A percentile compares a stretch with the other conserved stretches of the same genome.
Evolutionary conservation across 2,888 invertebrate genomes (phyloP).

Genomic region (Eupithecia vulgata): DNA sequence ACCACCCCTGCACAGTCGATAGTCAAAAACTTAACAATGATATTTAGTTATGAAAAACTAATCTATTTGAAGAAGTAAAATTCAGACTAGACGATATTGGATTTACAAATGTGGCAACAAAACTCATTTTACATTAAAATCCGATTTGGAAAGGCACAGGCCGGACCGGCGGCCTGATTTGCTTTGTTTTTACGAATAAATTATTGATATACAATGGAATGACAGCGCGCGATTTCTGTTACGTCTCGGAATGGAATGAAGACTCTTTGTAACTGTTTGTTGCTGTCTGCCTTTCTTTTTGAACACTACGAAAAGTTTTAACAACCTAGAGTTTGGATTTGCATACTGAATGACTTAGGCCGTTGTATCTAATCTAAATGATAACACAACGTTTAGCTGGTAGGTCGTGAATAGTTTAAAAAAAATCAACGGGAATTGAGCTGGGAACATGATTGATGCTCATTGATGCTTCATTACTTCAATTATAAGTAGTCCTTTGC

Average conservation of each 20-base stretch:
- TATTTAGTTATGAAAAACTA: neutral
- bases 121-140: constrained; percentile 14
- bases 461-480: too few species aligned
- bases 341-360: neutral
- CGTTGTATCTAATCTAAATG: neutral
- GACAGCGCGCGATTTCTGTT: constrained; percentile 64
- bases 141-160: constrained; percentile 28
- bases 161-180: constrained; percentile 60
- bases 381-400: neutral
- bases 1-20: neutral
- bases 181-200: constrained; percentile 66
- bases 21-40: neutral
- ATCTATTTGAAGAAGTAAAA: neutral
- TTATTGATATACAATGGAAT: constrained; percentile 78
- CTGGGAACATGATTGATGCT: neutral
- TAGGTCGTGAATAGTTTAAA: neutral
- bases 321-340: constrained; percentile 12
- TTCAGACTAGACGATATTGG: neutral
- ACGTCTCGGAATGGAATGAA: constrained; percentile 48
- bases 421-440: neutral
- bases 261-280: constrained; percentile 57
- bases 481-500: neutral
- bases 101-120: neutral
- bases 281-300: constrained; percentile 48
- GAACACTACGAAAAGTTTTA: constrained; percentile 22